A percentile compares a stretch with the other conserved stretches of the same genome.
Conservation (phyloP, 2,797 vertebrate species). For the Brotogeris chrysoptera region DNA sequence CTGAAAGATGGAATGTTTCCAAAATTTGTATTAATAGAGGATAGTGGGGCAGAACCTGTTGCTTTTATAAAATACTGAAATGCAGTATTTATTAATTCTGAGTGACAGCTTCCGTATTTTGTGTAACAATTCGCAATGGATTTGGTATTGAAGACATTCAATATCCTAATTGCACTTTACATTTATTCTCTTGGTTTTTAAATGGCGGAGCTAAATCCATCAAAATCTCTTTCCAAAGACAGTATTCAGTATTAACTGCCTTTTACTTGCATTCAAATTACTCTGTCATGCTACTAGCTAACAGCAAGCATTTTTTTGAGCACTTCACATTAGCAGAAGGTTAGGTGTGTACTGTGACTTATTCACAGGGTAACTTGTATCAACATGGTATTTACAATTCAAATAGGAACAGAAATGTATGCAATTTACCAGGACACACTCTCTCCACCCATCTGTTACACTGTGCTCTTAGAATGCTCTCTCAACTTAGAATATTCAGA, state of each 20-base stretch:
- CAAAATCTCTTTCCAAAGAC: conserved; percentile 13
- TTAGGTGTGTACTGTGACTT: background rate
- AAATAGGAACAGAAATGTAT: conserved; percentile 2
- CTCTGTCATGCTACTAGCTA: background rate
- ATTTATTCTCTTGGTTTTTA: conserved; percentile 10
- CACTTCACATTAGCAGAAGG: background rate
- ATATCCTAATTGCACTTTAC: background rate
- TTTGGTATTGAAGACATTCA: background rate
- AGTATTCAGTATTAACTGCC: background rate
- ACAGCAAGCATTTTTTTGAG: background rate
- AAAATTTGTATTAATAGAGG: background rate
- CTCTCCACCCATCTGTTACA: conserved; percentile 16
- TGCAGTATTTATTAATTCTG: background rate
- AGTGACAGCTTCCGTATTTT: background rate
- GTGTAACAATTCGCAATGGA: background rate
- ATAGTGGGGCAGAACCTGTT: background rate
- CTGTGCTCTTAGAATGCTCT: background rate
- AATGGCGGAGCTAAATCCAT: background rate
- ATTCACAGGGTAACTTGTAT: conserved; percentile 15
- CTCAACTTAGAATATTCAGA: background rate
- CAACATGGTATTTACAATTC: conserved; percentile 34
- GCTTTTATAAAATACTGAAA: conserved; percentile 2
- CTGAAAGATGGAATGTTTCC: background rate
- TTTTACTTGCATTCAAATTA: background rate
- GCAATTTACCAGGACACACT: background rate